phyloP scores from a whole-genome alignment of 2,113 vertebrate genomes.

The Perca fluviatilis region DNA sequence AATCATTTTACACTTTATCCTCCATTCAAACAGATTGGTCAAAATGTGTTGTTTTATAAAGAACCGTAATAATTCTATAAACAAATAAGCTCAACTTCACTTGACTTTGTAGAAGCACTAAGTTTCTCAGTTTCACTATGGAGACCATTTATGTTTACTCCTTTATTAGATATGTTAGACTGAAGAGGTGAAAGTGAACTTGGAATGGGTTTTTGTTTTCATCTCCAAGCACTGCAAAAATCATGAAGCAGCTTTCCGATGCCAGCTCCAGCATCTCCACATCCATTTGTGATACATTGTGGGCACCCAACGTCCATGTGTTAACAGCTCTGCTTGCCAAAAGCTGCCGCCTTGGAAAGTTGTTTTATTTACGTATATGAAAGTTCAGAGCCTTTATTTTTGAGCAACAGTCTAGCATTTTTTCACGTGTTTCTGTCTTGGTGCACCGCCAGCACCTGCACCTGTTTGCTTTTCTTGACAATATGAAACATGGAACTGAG shows the following conservation, averaged over 20 bases:
- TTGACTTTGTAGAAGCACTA: background rate
- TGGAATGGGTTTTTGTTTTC: background rate
- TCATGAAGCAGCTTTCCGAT: background rate
- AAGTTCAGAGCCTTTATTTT: slow-evolving; percentile 33
- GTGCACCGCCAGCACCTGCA: slow-evolving; percentile 43
- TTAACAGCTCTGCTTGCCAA: slow-evolving; percentile 24
- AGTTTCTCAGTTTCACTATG: background rate
- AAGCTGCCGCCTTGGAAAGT: background rate
- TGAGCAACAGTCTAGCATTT: slow-evolving; percentile 3
- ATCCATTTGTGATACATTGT: slow-evolving; percentile 8
- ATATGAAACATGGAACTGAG: slow-evolving; percentile 25
- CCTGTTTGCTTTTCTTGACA: slow-evolving; percentile 60
- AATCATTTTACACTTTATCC: background rate
- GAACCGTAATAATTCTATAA: background rate
- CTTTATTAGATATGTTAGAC: background rate
- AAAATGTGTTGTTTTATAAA: background rate
- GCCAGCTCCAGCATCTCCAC: slow-evolving; percentile 1
- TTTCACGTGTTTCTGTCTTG: slow-evolving; percentile 23
- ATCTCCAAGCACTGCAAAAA: slow-evolving; percentile 11
- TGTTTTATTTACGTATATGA: slow-evolving; percentile 60
- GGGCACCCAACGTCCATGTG: slow-evolving; percentile 19
- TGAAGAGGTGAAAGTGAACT: background rate
- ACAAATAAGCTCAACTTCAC: background rate
- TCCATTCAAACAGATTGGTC: background rate
- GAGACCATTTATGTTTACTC: background rate